Base-by-base conservation (phyloP, 2,797 vertebrate species). In the Phoebastria nigripes region DNA sequence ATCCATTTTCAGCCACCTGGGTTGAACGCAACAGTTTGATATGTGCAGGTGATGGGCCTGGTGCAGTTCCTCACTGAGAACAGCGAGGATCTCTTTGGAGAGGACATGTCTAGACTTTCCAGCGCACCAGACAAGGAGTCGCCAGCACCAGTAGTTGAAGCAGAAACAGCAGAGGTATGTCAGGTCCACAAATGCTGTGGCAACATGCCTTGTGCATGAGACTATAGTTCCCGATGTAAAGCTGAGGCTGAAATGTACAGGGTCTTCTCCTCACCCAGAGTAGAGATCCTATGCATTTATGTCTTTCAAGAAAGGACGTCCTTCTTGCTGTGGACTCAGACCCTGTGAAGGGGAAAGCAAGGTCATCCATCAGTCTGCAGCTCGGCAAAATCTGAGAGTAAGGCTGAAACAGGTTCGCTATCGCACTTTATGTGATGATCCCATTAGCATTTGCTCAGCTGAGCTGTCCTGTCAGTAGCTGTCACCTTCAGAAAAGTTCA, bases 61-160 rank as follows among this genome's bases (percentile, higher is more conserved):
- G 11, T 73, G 18, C 6, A 31, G 97, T 98, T 98, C 95, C 98
- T 99, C 70, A 98, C 98, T 49, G 82, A 97, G 98, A 73, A 42
- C 14, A 24, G 11, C 0, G 0, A 3, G 37, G 31, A 56, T 58
- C 11, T 33, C 9, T 37, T 63, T 56, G 59, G 16, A 33, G 35
- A 59, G 33, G n/a, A 72, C 39, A 4, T 12, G 19, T 4, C 35
- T 18, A 15, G 18, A 7, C 22, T 37, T 18, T 39, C 14, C 12
- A 5, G 9, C 1, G 1, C 16, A 51, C 31, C 7, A 9, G 37
- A 5, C 3, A 2, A 37, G 6, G 37, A 42, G 12, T 13, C 2
- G 2, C 3, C 26, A 62, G 29, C 15, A 62, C 13, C 5, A 1
- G 21, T 5, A 8, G 5, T 5, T 24, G 28, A 59, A 77, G 42